Conservation (phyloP, 1,140 invertebrate species). For the Homalodisca vitripennis region DNA sequence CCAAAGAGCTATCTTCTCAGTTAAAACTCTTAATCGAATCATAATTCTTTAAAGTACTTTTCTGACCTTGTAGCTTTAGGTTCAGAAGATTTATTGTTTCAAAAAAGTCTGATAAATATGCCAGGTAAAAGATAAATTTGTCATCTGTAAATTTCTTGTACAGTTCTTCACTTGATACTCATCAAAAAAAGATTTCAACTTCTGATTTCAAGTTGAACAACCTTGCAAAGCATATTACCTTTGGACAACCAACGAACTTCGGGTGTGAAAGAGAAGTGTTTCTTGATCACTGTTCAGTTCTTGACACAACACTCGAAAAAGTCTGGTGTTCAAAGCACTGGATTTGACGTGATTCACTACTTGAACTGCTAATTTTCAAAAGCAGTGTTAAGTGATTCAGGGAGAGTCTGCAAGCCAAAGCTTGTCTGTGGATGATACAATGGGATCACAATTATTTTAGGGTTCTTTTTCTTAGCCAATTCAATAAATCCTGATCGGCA, state of each 20-base stretch:
- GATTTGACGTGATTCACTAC: conserved; percentile 20
- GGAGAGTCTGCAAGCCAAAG: conserved; percentile 33
- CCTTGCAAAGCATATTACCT: conserved; percentile 33
- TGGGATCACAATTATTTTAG: conserved; percentile 44
- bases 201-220: conserved; percentile 26
- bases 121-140: conserved; percentile 17
- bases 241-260: conserved; percentile 46
- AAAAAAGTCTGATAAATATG: conserved; percentile 27
- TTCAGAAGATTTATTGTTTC: conserved; percentile 40
- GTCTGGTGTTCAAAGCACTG: conserved; percentile 40
- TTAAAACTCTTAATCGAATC: conserved; percentile 19
- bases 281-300: conserved; percentile 44
- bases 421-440: conserved; percentile 46
- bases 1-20: conserved; percentile 24
- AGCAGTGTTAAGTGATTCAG: conserved; percentile 24
- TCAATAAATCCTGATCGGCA: conserved; percentile 44
- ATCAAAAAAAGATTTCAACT: conserved; percentile 28
- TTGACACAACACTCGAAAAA: conserved; percentile 44
- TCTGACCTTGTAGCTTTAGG: conserved; percentile 39
- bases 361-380: conserved; percentile 1
- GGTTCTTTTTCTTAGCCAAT: conserved; percentile 44
- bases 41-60: conserved; percentile 37
- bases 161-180: background rate
- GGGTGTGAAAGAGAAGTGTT: conserved; percentile 44
- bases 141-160: conserved; percentile 13